A percentile compares a stretch with the other conserved stretches of the same genome.
phyloP scores from a whole-genome alignment of 1,140 invertebrate genomes.

The Caenorhabditis elegans region DNA sequence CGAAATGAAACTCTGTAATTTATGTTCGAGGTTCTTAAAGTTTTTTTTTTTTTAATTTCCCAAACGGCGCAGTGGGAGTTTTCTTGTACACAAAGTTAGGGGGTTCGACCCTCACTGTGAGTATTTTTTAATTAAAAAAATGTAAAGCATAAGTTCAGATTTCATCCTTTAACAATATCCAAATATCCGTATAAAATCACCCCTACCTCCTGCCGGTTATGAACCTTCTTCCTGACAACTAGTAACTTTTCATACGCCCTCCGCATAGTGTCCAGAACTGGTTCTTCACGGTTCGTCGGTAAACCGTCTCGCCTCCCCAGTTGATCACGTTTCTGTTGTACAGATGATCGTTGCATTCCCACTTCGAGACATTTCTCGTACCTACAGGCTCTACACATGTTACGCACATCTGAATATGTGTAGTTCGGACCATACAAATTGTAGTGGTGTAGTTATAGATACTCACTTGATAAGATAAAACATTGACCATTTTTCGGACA shows the following conservation, averaged over 20 bases:
- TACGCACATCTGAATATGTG: neutral
- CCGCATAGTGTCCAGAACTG: neutral
- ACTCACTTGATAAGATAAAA: neutral
- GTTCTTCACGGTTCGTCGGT: neutral
- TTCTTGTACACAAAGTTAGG: too few relatives aligned
- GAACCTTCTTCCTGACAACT: neutral
- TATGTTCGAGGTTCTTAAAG: too few relatives aligned
- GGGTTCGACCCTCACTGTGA: too few relatives aligned
- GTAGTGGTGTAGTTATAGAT: too few relatives aligned
- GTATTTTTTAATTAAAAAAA: too few relatives aligned
- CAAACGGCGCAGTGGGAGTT: too few relatives aligned
- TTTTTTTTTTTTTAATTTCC: too few relatives aligned
- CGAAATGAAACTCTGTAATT: neutral
- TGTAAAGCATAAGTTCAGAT: too few relatives aligned
- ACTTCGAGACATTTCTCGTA: slow-evolving; percentile 10
- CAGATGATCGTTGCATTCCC: neutral
- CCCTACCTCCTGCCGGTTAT: neutral
- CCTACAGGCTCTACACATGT: neutral
- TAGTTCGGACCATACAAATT: too few relatives aligned
- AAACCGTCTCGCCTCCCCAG: neutral
- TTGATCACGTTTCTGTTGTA: neutral
- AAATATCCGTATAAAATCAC: too few relatives aligned
- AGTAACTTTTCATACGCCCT: neutral
- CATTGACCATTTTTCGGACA: neutral
- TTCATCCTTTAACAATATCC: too few relatives aligned